phyloP scores from a whole-genome alignment of 2,888 invertebrate genomes.

The Eupithecia subfuscata region DNA sequence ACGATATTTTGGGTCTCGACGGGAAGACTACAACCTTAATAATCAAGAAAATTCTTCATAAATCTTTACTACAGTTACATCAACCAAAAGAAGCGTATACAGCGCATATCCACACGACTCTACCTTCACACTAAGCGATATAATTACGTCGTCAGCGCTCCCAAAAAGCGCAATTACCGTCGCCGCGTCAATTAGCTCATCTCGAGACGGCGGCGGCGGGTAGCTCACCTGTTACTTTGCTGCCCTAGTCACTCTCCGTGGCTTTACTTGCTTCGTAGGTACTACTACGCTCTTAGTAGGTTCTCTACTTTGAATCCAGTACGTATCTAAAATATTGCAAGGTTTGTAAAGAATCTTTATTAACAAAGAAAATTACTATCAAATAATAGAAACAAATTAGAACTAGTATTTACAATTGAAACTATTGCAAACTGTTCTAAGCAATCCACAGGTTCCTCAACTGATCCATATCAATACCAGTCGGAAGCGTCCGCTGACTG shows the following conservation, averaged over 20 bases:
- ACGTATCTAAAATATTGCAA: too few relatives aligned
- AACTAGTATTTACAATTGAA: too few relatives aligned
- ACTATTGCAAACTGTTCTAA: too few relatives aligned
- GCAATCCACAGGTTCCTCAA: too few relatives aligned
- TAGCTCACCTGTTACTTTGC: constrained; percentile 33
- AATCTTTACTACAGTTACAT: not conserved
- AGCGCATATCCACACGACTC: constrained; percentile 47
- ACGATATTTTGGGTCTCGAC: not conserved
- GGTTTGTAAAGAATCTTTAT: too few relatives aligned
- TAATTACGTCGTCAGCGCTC: constrained; percentile 64
- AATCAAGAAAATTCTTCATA: not conserved
- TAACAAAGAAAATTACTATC: too few relatives aligned
- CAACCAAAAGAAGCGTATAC: not conserved
- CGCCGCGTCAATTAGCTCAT: constrained; percentile 60
- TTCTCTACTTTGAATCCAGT: too few relatives aligned
- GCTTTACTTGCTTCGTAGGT: not conserved
- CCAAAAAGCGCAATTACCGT: constrained; percentile 69
- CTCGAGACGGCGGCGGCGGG: constrained; percentile 6
- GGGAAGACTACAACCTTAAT: not conserved
- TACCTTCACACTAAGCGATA: constrained; percentile 40
- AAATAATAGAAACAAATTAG: too few relatives aligned
- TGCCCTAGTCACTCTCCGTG: not conserved
- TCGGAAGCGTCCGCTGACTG: too few relatives aligned
- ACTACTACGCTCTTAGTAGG: not conserved
- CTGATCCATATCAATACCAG: too few relatives aligned